Base-by-base conservation (phyloP, 2,888 invertebrate species). In the Parnassius mnemosyne region DNA sequence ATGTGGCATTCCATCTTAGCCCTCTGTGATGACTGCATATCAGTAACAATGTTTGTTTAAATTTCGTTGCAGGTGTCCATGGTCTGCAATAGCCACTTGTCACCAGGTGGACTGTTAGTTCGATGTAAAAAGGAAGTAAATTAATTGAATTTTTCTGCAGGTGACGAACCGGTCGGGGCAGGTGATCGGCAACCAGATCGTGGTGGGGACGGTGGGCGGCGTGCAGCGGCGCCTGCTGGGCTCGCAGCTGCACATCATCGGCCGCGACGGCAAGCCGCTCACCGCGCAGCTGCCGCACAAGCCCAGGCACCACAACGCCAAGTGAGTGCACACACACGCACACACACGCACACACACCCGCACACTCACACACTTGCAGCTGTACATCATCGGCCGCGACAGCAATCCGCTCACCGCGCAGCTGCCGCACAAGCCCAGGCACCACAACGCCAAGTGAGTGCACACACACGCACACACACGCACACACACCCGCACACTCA, bases 141-240 rank as follows among this genome's bases (percentile, higher is more conserved):
- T 7, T 5, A 7, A 34, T 34, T 7, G 34, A 57, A 16, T 52
- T 34, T 13, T 11, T 43, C 49, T 54, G 0, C 73, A 92, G 92
- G 91, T 92, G 61, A 91, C 90, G 61, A 92, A 92, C 66, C 79
- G 92, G 1, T 89, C 92, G 1, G 92, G 92, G 0, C 92, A 92
- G 66, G 92, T 92, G 75, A 92, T 92, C 71, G 92, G 92, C 66
- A 92, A 92, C 75, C 92, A 92, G 78, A 92, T 92, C 62, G 79
- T 92, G 66, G 87, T 92, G 69, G 89, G 90, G 41, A 71, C 81
- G 11, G 77, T 86, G 65, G 83, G 81, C 51, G 83, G 79, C 50
- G 62, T 62, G 56, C 75, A 80, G 43, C 75, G 80, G 50, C 75
- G 75, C 63, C 57, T 79, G 57, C 74, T 78, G 16, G 73, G 74